Conservation (phyloP, 2,113 vertebrate species). For the Formicarius rufipectus region DNA sequence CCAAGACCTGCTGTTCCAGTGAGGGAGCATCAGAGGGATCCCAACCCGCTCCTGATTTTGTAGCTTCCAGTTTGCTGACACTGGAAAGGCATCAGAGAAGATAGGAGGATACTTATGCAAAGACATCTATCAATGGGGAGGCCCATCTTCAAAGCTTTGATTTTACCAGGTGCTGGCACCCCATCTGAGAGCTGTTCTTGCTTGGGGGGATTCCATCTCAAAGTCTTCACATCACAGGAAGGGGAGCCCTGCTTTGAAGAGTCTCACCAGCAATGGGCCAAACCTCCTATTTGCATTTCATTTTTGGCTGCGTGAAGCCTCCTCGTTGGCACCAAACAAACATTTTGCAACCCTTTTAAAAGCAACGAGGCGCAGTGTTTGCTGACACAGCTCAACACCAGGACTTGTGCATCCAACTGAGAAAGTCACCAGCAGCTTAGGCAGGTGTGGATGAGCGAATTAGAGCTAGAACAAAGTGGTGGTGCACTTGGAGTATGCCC, state of each 20-base stretch:
- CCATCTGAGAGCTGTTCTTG: constrained; percentile 54
- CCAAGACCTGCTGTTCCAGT: constrained; percentile 36
- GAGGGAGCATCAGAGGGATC: constrained; percentile 21
- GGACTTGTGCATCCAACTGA: constrained; percentile 18
- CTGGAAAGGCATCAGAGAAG: constrained; percentile 71
- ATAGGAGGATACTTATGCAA: constrained; percentile 47
- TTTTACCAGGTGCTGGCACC: constrained; percentile 57
- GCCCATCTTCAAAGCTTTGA: constrained; percentile 70
- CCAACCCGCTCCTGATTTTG: neutral
- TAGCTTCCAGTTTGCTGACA: constrained; percentile 47
- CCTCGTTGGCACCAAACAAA: constrained; percentile 26
- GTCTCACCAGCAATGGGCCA: constrained; percentile 19
- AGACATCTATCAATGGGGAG: constrained; percentile 60
- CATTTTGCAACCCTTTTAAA: constrained; percentile 56
- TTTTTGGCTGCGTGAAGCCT: constrained; percentile 25
- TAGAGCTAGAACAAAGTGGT: constrained; percentile 25
- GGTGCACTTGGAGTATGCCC: constrained; percentile 20
- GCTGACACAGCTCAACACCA: constrained; percentile 23
- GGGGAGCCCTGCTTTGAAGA: constrained; percentile 65
- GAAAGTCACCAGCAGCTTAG: constrained; percentile 37
- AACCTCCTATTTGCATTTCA: constrained; percentile 58
- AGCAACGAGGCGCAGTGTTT: neutral
- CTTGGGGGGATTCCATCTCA: constrained; percentile 58
- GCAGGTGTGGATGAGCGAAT: constrained; percentile 44
- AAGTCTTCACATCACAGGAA: constrained; percentile 66